These are phyloP conservation scores for Hartigia nigra DNA, from an alignment of 2,888 invertebrate genomes.

Conservation along the genomic window DNA sequence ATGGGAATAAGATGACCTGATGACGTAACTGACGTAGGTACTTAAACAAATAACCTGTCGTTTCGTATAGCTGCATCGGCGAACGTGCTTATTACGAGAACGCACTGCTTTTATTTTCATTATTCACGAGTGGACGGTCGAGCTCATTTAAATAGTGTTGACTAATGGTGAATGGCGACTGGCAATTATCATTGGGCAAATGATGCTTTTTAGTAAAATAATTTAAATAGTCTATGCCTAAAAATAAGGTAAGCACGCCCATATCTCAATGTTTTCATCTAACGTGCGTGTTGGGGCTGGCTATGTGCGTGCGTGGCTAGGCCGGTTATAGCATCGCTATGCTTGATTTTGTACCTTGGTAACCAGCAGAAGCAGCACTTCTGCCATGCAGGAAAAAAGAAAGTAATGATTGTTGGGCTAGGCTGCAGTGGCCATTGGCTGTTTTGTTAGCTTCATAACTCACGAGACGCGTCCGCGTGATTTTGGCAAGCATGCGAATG, in stretches of 20 bases:
- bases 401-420: not conserved
- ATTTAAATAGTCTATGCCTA: not conserved
- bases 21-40: not conserved
- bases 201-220: not conserved
- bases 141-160: not conserved
- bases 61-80: not conserved
- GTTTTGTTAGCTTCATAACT: not conserved
- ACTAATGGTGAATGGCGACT: not conserved
- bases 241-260: not conserved
- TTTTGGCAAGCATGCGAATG: not conserved
- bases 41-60: not conserved
- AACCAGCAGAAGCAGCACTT: not conserved
- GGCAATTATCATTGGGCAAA: not conserved
- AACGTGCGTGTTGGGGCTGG: not conserved
- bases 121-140: not conserved
- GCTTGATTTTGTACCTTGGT: not conserved
- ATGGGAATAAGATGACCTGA: not conserved
- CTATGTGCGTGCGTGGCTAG: not conserved
- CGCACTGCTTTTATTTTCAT: not conserved
- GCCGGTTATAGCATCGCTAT: not conserved
- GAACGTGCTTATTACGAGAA: not conserved
- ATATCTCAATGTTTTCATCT: not conserved
- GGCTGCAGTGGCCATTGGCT: not conserved
- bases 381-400: not conserved
- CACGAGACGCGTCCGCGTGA: not conserved